Conservation (phyloP, 2,797 vertebrate species). For the Bucorvus abyssinicus region DNA sequence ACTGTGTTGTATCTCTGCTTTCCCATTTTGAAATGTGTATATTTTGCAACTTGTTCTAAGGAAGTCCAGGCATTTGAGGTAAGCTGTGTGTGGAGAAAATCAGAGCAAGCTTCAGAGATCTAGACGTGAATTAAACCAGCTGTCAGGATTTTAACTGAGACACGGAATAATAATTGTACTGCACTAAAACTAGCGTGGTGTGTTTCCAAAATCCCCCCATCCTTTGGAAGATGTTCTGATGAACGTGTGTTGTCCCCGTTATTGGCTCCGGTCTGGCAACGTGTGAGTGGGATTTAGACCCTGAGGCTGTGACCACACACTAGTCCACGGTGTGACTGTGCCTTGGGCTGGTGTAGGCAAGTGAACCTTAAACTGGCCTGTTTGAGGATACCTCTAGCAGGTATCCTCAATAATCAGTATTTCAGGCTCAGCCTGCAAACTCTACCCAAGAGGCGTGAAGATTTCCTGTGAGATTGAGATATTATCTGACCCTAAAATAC, state of each 20-base stretch:
- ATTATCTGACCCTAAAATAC: background rate
- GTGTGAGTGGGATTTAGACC: background rate
- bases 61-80: background rate
- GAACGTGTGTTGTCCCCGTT: background rate
- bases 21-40: conserved; percentile 27
- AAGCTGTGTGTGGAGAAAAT: background rate
- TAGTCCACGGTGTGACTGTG: background rate
- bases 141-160: background rate
- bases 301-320: background rate
- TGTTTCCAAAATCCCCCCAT: background rate
- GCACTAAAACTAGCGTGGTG: background rate
- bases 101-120: background rate
- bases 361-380: background rate
- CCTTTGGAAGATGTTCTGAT: background rate
- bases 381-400: background rate
- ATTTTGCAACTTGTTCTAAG: conserved; percentile 2
- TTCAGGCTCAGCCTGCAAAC: background rate
- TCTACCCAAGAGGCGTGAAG: background rate
- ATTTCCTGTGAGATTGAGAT: background rate
- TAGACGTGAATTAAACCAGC: background rate
- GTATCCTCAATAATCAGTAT: background rate
- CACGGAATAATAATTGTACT: background rate
- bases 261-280: background rate
- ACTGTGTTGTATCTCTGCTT: conserved; percentile 5
- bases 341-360: background rate